Percentiles rank a stretch among this genome's conserved stretches.
phyloP scores from a whole-genome alignment of 1,140 invertebrate genomes.

The Hyles vespertilio region DNA sequence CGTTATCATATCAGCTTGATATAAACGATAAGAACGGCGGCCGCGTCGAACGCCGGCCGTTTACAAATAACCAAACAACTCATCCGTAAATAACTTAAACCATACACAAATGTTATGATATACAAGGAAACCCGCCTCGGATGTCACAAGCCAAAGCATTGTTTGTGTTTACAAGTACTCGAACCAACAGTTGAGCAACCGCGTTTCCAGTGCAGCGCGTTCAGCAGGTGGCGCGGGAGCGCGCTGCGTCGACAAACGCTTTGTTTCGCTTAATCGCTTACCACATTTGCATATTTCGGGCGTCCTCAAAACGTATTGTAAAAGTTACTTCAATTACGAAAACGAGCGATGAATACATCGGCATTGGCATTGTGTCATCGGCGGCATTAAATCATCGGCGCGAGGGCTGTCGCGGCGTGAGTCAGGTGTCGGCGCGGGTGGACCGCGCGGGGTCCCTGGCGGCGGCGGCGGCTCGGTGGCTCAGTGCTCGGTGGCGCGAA shows the following conservation, averaged over 20 bases:
- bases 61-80: conserved; percentile 32
- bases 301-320: conserved; percentile 29
- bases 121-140: conserved; percentile 32
- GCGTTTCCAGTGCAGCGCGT: conserved; percentile 36
- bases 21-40: conserved; percentile 26
- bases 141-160: conserved; percentile 35
- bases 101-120: conserved; percentile 16
- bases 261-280: conserved; percentile 42
- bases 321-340: conserved; percentile 22
- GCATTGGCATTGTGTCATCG: conserved; percentile 25
- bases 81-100: conserved; percentile 40
- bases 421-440: conserved; percentile 59
- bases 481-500: conserved; percentile 55
- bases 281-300: conserved; percentile 39
- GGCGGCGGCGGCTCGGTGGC: conserved; percentile 30
- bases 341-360: conserved; percentile 18
- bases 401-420: conserved; percentile 33
- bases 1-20: conserved; percentile 27
- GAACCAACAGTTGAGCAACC: conserved; percentile 60
- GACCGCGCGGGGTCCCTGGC: conserved; percentile 30
- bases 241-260: conserved; percentile 42
- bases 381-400: conserved; percentile 46
- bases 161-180: conserved; percentile 55
- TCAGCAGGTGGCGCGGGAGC: conserved; percentile 39
- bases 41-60: conserved; percentile 10